These are phyloP conservation scores for Hippasteria phrygiana DNA, from an alignment of 53 echinoderm and acorn worm genomes.

Conservation along the genomic window DNA sequence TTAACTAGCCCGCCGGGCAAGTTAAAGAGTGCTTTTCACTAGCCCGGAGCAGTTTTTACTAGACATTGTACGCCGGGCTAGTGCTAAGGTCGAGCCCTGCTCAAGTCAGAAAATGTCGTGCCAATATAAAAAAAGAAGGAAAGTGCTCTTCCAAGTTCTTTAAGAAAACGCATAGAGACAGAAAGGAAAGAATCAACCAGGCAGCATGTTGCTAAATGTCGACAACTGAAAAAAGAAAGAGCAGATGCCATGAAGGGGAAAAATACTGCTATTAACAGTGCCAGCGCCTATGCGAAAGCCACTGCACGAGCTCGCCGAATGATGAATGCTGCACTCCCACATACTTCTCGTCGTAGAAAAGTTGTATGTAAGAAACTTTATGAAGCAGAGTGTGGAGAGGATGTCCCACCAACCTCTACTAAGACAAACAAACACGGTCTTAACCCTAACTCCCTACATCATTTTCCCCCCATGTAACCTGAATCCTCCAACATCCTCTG, in stretches of 20 bases:
- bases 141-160: neutral
- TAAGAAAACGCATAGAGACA: neutral
- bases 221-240: slow-evolving; percentile 21
- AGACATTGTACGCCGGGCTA: too few species aligned
- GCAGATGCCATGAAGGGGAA: slow-evolving; percentile 27
- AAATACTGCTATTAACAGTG: slow-evolving; percentile 2
- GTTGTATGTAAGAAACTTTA: slow-evolving; percentile 2
- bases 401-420: too few species aligned
- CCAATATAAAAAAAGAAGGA: neutral
- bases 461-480: too few species aligned
- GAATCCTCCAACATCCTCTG: too few species aligned
- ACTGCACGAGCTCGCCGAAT: neutral
- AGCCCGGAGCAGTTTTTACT: too few species aligned
- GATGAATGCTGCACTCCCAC: slow-evolving; percentile 12
- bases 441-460: too few species aligned
- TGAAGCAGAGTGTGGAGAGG: neutral
- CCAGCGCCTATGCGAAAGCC: slow-evolving; percentile 19
- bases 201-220: slow-evolving; percentile 22
- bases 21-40: too few species aligned
- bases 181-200: slow-evolving; percentile 1
- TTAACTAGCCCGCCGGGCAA: too few species aligned
- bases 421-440: neutral
- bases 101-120: slow-evolving; percentile 25
- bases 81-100: too few species aligned
- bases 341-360: neutral